Evolutionary conservation across 2,888 invertebrate genomes (phyloP).

Genomic region (Microlaimidae sp.): DNA sequence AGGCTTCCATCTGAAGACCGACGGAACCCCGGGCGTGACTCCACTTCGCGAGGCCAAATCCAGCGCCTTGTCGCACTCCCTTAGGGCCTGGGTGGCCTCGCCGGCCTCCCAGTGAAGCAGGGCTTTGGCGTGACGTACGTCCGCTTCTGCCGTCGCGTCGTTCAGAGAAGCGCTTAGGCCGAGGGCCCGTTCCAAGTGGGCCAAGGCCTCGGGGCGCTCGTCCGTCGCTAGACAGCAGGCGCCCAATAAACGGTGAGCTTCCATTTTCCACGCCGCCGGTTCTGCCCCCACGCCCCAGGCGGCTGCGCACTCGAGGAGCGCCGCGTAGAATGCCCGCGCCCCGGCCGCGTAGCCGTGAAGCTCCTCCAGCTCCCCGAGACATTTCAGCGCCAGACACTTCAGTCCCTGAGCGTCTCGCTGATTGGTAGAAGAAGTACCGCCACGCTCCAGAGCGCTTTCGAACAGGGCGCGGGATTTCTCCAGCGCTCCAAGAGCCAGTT

Average conservation of each 20-base stretch:
- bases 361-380: not conserved
- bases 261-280: not conserved
- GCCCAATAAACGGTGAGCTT: not conserved
- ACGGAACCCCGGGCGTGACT: no score
- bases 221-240: not conserved
- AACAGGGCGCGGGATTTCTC: no score
- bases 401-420: not conserved
- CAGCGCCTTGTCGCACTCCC: not conserved
- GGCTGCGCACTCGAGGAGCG: not conserved
- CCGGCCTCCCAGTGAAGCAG: not conserved
- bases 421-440: no score
- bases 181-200: not conserved
- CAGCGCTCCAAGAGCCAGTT: no score
- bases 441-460: no score
- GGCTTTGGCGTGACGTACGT: not conserved
- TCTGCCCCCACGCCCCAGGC: not conserved
- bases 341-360: not conserved
- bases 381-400: not conserved
- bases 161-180: not conserved
- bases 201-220: not conserved
- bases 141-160: not conserved
- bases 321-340: not conserved
- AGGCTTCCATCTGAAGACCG: no score
- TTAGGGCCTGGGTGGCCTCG: no score
- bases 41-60: no score